These are phyloP conservation scores for Agapostemon virescens DNA, from an alignment of 2,888 invertebrate genomes.

Conservation along the genomic window DNA sequence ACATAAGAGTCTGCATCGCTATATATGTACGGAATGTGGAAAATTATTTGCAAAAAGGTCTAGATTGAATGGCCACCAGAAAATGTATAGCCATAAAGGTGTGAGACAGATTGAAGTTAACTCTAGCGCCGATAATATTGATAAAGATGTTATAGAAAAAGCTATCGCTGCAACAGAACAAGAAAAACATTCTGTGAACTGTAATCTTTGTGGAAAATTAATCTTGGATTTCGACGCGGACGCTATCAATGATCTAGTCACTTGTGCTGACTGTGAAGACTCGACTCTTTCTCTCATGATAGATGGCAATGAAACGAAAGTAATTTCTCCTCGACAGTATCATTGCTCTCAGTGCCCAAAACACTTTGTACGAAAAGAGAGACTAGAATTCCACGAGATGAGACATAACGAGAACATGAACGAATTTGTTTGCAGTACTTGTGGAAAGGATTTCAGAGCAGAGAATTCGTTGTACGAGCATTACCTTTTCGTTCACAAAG, in stretches of 20 bases:
- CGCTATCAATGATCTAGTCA: slow-evolving; percentile 62
- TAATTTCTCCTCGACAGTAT: slow-evolving; percentile 64
- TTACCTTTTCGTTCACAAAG: slow-evolving; percentile 69
- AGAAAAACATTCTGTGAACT: slow-evolving; percentile 49
- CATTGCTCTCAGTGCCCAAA: slow-evolving; percentile 65
- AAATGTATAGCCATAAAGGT: slow-evolving; percentile 52
- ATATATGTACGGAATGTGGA: slow-evolving; percentile 57
- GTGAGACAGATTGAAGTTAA: slow-evolving; percentile 47
- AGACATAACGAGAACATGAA: slow-evolving; percentile 68
- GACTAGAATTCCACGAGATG: slow-evolving; percentile 69
- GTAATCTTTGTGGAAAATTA: slow-evolving; percentile 61
- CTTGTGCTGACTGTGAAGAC: slow-evolving; percentile 62
- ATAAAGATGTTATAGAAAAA: slow-evolving; percentile 33
- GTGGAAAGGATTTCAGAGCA: slow-evolving; percentile 66
- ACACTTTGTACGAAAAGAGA: slow-evolving; percentile 65
- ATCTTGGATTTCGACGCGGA: slow-evolving; percentile 60
- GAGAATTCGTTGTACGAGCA: slow-evolving; percentile 69
- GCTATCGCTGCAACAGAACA: slow-evolving; percentile 27
- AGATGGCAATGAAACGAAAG: slow-evolving; percentile 59
- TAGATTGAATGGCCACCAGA: slow-evolving; percentile 61
- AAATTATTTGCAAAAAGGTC: slow-evolving; percentile 54
- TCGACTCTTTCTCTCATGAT: slow-evolving; percentile 61
- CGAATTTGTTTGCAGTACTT: slow-evolving; percentile 65
- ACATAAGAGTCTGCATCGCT: slow-evolving; percentile 57
- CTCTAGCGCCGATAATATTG: slow-evolving; percentile 26